A percentile compares a stretch with the other conserved stretches of the same genome.
These are phyloP conservation scores for Taenioides sp. DNA, from an alignment of 2,797 vertebrate species.

Conservation along the genomic window DNA sequence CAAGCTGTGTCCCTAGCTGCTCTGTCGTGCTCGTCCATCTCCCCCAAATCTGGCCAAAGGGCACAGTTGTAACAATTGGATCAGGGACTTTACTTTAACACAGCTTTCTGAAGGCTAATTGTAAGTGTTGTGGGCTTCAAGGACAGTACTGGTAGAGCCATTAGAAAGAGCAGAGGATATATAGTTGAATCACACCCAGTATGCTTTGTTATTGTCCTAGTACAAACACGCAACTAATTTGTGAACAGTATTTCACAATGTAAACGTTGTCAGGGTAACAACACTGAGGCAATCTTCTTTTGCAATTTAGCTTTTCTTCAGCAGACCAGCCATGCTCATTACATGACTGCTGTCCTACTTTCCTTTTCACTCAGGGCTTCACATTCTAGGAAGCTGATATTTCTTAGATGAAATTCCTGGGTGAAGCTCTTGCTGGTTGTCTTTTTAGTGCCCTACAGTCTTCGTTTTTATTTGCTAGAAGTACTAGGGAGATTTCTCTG, in stretches of 20 bases:
- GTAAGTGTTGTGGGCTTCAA: slow-evolving; percentile 19
- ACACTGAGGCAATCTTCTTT: slow-evolving; percentile 12
- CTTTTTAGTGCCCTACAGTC: neutral
- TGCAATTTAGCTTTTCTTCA: slow-evolving; percentile 6
- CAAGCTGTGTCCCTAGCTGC: slow-evolving; percentile 15
- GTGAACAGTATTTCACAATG: slow-evolving; percentile 7
- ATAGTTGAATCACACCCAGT: neutral
- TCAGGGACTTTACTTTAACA: slow-evolving; percentile 46
- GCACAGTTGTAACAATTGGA: slow-evolving; percentile 42
- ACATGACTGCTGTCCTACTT: slow-evolving; percentile 22
- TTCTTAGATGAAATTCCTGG: slow-evolving; percentile 10
- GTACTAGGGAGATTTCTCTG: neutral
- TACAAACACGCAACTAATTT: neutral
- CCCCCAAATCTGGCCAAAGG: slow-evolving; percentile 49
- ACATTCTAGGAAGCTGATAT: slow-evolving; percentile 7
- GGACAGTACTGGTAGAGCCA: slow-evolving; percentile 16
- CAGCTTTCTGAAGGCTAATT: slow-evolving; percentile 43
- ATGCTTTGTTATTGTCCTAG: slow-evolving; percentile 4
- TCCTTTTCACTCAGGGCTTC: slow-evolving; percentile 10
- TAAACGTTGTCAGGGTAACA: slow-evolving; percentile 16
- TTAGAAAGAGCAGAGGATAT: neutral
- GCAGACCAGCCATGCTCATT: slow-evolving; percentile 27
- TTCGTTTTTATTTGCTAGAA: neutral
- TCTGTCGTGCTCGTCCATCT: slow-evolving; percentile 34
- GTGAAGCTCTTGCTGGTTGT: neutral